Evolutionary conservation across 2,113 vertebrate genomes (phyloP).

Genomic region (Seriola rivoliana): DNA sequence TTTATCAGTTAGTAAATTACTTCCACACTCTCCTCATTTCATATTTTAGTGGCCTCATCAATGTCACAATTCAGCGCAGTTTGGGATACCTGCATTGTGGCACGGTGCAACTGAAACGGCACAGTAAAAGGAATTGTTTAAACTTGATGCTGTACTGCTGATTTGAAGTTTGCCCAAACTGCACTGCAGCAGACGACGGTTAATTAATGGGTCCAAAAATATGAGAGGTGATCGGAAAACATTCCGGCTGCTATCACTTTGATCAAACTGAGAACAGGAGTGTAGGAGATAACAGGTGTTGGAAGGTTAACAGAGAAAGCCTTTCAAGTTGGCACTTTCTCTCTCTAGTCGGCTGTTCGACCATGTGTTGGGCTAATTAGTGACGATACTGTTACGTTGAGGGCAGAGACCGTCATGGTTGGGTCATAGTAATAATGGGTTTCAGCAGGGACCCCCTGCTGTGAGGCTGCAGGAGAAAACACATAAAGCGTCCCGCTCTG

Average conservation of each 20-base stretch:
- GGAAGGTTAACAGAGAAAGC: neutral
- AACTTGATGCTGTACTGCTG: neutral
- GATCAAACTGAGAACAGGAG: too few species aligned
- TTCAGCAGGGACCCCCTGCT: constrained; percentile 30
- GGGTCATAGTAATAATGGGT: constrained; percentile 23
- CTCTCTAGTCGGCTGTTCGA: constrained; percentile 8
- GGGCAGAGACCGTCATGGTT: constrained; percentile 33
- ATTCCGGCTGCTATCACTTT: too few species aligned
- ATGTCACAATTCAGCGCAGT: neutral
- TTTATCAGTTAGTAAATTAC: too few species aligned
- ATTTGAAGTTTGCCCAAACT: neutral
- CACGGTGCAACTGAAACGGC: neutral
- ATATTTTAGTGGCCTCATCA: neutral
- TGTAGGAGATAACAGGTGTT: neutral
- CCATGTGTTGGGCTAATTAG: constrained; percentile 53
- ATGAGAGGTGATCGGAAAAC: neutral
- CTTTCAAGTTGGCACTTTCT: neutral
- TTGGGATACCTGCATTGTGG: neutral
- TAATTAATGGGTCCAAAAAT: neutral
- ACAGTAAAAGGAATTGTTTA: neutral
- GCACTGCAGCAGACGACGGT: neutral
- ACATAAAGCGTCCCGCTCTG: neutral
- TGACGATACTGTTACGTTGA: constrained; percentile 14
- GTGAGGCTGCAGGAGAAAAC: constrained; percentile 22
- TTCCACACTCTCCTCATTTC: neutral